phyloP scores from a whole-genome alignment of 1,140 invertebrate genomes.

The Apocrypta bakeri region DNA sequence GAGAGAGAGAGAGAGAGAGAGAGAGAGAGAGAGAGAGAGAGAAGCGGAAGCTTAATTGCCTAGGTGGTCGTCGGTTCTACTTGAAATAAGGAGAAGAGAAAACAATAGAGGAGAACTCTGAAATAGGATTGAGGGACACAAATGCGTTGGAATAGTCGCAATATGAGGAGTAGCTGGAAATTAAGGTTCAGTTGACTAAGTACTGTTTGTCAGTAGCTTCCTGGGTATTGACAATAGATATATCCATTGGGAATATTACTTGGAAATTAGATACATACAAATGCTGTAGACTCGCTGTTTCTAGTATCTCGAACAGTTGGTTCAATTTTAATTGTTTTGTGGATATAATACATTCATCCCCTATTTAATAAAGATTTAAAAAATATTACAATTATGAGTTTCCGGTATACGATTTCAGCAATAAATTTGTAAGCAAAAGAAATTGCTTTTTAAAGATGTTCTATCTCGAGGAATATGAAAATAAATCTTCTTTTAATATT shows the following conservation, averaged over 20 bases:
- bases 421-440: too few relatives aligned
- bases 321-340: too few relatives aligned
- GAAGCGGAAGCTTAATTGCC: not conserved
- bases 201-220: not conserved
- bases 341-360: too few relatives aligned
- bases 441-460: too few relatives aligned
- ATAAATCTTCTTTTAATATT: too few relatives aligned
- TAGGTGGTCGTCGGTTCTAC: constrained; percentile 4
- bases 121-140: not conserved
- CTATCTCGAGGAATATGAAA: too few relatives aligned
- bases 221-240: not conserved
- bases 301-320: not conserved
- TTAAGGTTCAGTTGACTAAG: not conserved
- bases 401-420: too few relatives aligned
- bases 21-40: not conserved
- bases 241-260: not conserved
- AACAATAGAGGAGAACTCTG: not conserved
- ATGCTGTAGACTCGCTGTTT: too few relatives aligned
- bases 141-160: not conserved
- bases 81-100: constrained; percentile 3
- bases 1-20: not conserved
- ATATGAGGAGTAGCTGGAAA: not conserved
- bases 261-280: not conserved
- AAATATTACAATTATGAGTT: too few relatives aligned
- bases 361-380: too few relatives aligned